phyloP scores from a whole-genome alignment of 2,113 vertebrate species.

The Lasiurus borealis region DNA sequence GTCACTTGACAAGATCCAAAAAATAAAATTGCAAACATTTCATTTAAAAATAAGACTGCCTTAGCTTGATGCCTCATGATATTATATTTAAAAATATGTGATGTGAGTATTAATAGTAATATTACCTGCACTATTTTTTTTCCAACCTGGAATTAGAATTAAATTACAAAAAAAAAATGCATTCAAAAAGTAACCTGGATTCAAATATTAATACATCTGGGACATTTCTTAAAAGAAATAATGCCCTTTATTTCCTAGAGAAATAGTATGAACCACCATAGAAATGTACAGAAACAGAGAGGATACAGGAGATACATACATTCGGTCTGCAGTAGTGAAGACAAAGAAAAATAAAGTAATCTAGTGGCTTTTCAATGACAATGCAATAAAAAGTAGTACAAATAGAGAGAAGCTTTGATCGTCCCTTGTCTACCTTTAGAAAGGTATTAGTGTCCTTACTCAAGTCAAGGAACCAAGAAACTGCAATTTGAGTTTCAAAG shows the following conservation, averaged over 20 bases:
- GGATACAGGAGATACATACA: background rate
- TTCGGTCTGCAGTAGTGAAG: background rate
- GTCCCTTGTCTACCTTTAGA: background rate
- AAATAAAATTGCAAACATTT: background rate
- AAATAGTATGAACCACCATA: background rate
- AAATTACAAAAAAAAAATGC: background rate
- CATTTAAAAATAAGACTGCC: constrained; percentile 7
- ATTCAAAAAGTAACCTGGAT: background rate
- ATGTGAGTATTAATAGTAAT: background rate
- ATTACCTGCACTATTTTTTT: background rate
- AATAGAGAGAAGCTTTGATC: background rate
- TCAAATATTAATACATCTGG: background rate
- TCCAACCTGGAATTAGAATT: background rate
- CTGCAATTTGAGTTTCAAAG: background rate
- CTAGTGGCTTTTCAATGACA: constrained; percentile 30
- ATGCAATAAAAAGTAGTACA: background rate
- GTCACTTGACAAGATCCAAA: background rate
- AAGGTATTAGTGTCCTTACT: background rate
- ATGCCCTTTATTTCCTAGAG: background rate
- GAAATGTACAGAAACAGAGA: background rate
- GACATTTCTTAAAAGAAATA: constrained; percentile 32
- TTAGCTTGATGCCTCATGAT: background rate
- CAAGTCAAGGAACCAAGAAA: background rate
- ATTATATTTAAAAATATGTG: background rate
- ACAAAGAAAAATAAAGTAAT: constrained; percentile 45